Conservation (phyloP, 2,113 vertebrate species). For the Chrysemys picta region DNA sequence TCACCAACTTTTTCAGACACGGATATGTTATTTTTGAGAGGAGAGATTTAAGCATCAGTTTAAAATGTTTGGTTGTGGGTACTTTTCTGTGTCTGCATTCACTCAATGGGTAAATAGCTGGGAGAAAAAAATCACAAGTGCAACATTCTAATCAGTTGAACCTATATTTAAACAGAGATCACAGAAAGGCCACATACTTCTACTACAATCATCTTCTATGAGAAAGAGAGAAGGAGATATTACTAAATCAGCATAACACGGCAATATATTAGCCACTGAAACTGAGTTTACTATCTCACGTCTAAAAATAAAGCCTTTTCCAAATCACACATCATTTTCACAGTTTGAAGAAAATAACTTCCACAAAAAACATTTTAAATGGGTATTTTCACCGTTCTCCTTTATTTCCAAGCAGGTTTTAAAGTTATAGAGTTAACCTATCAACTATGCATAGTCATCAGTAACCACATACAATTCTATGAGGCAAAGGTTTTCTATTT, state of each 20-base stretch:
- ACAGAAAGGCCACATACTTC: slow-evolving; percentile 34
- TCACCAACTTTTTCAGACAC: not conserved
- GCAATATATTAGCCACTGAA: slow-evolving; percentile 1
- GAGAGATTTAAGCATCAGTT: not conserved
- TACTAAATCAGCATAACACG: slow-evolving; percentile 47
- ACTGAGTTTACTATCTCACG: slow-evolving; percentile 43
- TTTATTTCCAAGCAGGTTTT: not conserved
- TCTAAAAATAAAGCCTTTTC: slow-evolving; percentile 18
- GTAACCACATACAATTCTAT: not conserved
- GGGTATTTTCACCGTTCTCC: not conserved
- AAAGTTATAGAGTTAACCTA: not conserved
- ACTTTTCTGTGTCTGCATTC: not conserved
- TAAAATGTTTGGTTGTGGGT: not conserved
- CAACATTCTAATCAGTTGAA: slow-evolving; percentile 24
- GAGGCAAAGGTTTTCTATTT: not conserved
- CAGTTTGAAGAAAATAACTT: slow-evolving; percentile 27
- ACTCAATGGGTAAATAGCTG: not conserved
- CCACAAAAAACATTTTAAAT: not conserved
- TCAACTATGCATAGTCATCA: not conserved
- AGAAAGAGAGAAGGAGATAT: slow-evolving; percentile 46
- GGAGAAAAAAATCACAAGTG: not conserved
- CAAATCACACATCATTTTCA: not conserved
- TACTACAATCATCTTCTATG: slow-evolving; percentile 23
- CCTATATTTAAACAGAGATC: slow-evolving; percentile 2
- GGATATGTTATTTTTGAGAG: not conserved